A percentile compares a stretch with the other conserved stretches of the same genome.
Conservation (phyloP, 2,113 vertebrate species). For the Bos taurus region ARS-UCD2.0 NC_037345.1:25697501-25698000, state of each 20-base stretch:
- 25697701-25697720: background rate
- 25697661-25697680: background rate
- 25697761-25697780: background rate
- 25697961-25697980: background rate
- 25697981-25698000: background rate
- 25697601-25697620: slow-evolving; percentile 79
- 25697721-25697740: background rate
- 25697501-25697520: fast-evolving
- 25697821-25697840: background rate
- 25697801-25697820: background rate
- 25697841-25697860: background rate
- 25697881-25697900: background rate
- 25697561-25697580: slow-evolving; percentile 79
- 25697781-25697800: background rate
- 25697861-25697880: background rate
- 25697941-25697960: fast-evolving
- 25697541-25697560: slow-evolving; percentile 79
- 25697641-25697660: slow-evolving; percentile 79
- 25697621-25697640: slow-evolving; percentile 66
- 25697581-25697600: slow-evolving; percentile 78
- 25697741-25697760: background rate
- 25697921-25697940: background rate
- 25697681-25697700: background rate
- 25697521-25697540: slow-evolving; percentile 76
- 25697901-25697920: background rate